Conservation (phyloP, 2,888 invertebrate species). For the Dioctria rufipes region DNA sequence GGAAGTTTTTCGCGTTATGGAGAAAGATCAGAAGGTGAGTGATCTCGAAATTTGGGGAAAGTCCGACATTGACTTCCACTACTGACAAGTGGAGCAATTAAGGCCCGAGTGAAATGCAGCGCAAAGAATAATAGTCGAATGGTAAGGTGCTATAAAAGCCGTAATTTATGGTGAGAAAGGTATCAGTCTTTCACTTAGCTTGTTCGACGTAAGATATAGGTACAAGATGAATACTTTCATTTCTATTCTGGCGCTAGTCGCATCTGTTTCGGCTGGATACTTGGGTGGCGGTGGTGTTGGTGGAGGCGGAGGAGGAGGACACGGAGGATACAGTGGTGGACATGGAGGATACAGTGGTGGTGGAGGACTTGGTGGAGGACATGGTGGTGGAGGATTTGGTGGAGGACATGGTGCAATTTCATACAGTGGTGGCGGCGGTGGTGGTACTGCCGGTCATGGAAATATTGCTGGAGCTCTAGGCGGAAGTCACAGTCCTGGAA, state of each 20-base stretch:
- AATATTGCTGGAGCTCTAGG: constrained; percentile 57
- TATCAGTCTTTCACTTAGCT: constrained; percentile 45
- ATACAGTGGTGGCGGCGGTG: neutral
- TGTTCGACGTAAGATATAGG: constrained; percentile 17
- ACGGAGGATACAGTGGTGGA: constrained; percentile 54
- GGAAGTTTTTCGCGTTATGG: constrained; percentile 20
- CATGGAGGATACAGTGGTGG: constrained; percentile 57
- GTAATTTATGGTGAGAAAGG: constrained; percentile 27
- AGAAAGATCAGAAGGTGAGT: constrained; percentile 44
- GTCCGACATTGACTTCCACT: constrained; percentile 31
- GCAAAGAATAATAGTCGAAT: constrained; percentile 19
- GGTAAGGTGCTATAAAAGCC: constrained; percentile 42
- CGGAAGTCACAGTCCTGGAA: constrained; percentile 55
- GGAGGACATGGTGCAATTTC: neutral
- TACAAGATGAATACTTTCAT: constrained; percentile 33
- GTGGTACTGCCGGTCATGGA: constrained; percentile 29
- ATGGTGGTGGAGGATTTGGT: constrained; percentile 35
- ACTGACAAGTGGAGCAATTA: constrained; percentile 33
- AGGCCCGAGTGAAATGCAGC: constrained; percentile 28
- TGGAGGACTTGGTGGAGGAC: constrained; percentile 51
- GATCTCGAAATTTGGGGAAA: constrained; percentile 45
- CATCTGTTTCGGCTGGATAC: constrained; percentile 59
- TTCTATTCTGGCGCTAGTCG: constrained; percentile 45
- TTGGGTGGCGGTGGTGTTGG: constrained; percentile 46
- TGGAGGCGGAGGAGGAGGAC: neutral